phyloP scores from a whole-genome alignment of 2,888 invertebrate genomes.

The Macroteleia sp. region DNA sequence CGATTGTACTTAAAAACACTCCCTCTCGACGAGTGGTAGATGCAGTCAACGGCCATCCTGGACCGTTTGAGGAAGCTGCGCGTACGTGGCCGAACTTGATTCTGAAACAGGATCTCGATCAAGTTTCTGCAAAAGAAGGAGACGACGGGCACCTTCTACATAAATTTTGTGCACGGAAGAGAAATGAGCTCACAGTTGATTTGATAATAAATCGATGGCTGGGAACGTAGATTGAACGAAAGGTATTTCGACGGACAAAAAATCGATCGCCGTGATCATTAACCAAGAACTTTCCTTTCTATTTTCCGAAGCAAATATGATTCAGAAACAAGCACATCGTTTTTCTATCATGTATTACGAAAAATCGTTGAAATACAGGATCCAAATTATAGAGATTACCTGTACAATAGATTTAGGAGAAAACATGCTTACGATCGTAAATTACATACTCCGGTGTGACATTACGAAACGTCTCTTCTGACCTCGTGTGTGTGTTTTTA shows the following conservation, averaged over 20 bases:
- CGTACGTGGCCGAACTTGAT: conserved; percentile 76
- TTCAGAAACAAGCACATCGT: conserved; percentile 4
- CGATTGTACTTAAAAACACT: conserved; percentile 51
- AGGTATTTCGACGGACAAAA: conserved; percentile 1
- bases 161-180: conserved; percentile 45
- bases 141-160: conserved; percentile 34
- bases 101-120: conserved; percentile 82
- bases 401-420: conserved; percentile 24
- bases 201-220: conserved; percentile 34
- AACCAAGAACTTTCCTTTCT: conserved; percentile 17
- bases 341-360: conserved; percentile 20
- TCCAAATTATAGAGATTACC: conserved; percentile 9
- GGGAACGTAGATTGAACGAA: conserved; percentile 6
- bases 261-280: conserved; percentile 2
- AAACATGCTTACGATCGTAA: conserved; percentile 19
- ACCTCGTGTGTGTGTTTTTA: conserved; percentile 11
- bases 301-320: conserved; percentile 5
- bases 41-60: conserved; percentile 73
- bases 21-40: conserved; percentile 28
- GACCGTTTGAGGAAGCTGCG: conserved; percentile 79
- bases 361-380: background rate
- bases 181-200: conserved; percentile 35
- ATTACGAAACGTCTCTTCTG: conserved; percentile 13
- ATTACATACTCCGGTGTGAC: conserved; percentile 27
- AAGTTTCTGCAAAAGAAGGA: conserved; percentile 69